Evolutionary conservation across 2,797 vertebrate genomes (phyloP), one percentile per base, ranked within the genome.

Genomic region (Mustela erminea): DNA sequence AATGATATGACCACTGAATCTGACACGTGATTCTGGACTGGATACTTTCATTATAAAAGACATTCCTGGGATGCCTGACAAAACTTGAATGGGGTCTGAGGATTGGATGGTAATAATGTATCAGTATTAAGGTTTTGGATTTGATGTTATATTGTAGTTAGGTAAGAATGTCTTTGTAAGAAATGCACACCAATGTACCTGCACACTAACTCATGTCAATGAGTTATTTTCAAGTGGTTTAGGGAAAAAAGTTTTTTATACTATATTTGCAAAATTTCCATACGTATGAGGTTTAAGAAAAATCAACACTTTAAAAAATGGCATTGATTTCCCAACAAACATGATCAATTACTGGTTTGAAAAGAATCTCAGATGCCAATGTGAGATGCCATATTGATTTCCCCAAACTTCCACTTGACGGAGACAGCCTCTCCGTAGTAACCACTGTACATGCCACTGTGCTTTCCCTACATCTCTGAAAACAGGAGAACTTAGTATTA

Each of bases 401-500:
- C 85, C 94, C 68, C 87, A 75, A 94, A 92, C 43, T 87, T 94
- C 52, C 25, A 27, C 32, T 94, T 35, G 74, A 85, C 1, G 5
- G 18, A 38, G 25, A 27, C 23, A 83, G 43, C 29, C 32, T 89
- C 54, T 77, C n/a, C 12, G 0, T 8, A 11, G 87, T 1, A 86
- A 60, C n/a, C 46, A 38, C 10, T 25, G 27, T 49, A 43, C 11
- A 38, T 13, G 72, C 4, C 12, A 38, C 29, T 27, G 38, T 49
- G 38, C 11, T 58, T 87, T 96, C 75, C 41, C n/a, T 35, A 18
- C 54, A 20, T 9, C 27, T 62, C 4, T 0, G 3, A 90, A 23
- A 89, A 81, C 62, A 83, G 43, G 38, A 74, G 54, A 91, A 75
- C 25, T 70, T 68, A 92, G n/a, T 93, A 46, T 84, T 95, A 95